Conservation (phyloP, 23 tunicate genomes). For the Corella eumyota region DNA sequence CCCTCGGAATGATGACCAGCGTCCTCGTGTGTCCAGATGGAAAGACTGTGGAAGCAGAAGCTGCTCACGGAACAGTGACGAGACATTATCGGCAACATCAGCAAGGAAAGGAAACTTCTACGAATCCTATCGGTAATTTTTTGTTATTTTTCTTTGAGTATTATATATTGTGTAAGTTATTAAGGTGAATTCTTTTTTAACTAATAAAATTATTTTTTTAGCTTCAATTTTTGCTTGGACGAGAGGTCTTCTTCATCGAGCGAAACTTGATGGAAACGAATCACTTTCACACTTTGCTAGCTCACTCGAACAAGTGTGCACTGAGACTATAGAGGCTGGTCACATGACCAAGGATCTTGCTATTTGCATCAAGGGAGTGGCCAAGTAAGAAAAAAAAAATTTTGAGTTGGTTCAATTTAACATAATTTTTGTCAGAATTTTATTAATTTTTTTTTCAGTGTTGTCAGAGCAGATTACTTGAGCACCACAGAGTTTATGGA, state of each 20-base stretch:
- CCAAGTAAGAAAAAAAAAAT: slow-evolving; percentile 37
- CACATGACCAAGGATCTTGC: slow-evolving; percentile 92
- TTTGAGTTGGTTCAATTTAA: not conserved
- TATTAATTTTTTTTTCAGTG: slow-evolving; percentile 30
- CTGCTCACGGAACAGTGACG: slow-evolving; percentile 96
- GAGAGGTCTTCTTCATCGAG: slow-evolving; percentile 78
- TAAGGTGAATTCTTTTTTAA: not conserved
- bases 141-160: not conserved
- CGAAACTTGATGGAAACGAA: slow-evolving; percentile 62
- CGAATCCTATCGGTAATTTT: slow-evolving; percentile 84
- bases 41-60: slow-evolving; percentile 83
- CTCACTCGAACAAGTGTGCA: slow-evolving; percentile 66
- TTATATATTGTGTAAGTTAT: not conserved
- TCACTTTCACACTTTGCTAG: slow-evolving; percentile 29
- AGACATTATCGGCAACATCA: slow-evolving; percentile 91
- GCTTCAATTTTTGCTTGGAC: slow-evolving; percentile 96
- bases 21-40: slow-evolving; percentile 87
- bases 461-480: slow-evolving; percentile 67
- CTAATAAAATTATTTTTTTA: not conserved
- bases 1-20: slow-evolving; percentile 90
- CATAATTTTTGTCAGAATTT: not conserved
- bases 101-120: slow-evolving; percentile 88
- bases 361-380: slow-evolving; percentile 73
- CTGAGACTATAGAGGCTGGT: slow-evolving; percentile 74
- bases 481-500: slow-evolving; percentile 86